Evolutionary conservation across 2,797 vertebrate genomes (phyloP).

Genomic region (Danio jaintianensis): DNA sequence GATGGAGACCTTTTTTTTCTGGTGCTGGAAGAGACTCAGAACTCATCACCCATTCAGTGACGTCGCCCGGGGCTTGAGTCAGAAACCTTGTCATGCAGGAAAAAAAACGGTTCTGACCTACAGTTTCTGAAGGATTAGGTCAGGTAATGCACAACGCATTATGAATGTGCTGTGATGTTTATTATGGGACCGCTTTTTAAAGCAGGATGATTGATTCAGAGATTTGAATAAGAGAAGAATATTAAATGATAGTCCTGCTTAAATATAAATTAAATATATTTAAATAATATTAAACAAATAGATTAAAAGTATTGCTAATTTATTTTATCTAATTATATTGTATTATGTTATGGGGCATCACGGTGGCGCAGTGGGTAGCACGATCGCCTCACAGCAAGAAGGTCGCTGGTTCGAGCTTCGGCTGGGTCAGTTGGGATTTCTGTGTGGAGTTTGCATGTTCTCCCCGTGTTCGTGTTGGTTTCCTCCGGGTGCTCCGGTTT

Average conservation of each 20-base stretch:
- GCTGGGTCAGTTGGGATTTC: no score
- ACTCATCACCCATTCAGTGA: constrained; percentile 76
- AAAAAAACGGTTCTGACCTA: constrained; percentile 61
- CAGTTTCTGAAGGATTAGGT: neutral
- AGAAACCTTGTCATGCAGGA: constrained; percentile 64
- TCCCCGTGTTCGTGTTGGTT: no score
- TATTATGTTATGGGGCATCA: no score
- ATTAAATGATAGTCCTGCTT: neutral
- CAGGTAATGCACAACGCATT: neutral
- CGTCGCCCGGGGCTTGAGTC: constrained; percentile 67
- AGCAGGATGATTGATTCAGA: neutral
- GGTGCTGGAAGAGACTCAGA: constrained; percentile 68
- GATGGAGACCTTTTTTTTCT: constrained; percentile 67
- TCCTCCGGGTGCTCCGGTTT: no score
- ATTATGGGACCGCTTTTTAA: neutral
- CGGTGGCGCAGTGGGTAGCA: no score
- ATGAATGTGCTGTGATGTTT: neutral
- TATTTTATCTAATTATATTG: no score
- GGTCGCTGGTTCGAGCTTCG: no score
- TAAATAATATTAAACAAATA: neutral
- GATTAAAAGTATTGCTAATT: no score
- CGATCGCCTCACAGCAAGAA: no score
- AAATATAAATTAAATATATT: neutral
- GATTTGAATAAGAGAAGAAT: neutral
- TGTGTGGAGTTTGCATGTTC: no score